Base-by-base conservation (phyloP, 2,113 vertebrate species). In the Sterna hirundo region DNA sequence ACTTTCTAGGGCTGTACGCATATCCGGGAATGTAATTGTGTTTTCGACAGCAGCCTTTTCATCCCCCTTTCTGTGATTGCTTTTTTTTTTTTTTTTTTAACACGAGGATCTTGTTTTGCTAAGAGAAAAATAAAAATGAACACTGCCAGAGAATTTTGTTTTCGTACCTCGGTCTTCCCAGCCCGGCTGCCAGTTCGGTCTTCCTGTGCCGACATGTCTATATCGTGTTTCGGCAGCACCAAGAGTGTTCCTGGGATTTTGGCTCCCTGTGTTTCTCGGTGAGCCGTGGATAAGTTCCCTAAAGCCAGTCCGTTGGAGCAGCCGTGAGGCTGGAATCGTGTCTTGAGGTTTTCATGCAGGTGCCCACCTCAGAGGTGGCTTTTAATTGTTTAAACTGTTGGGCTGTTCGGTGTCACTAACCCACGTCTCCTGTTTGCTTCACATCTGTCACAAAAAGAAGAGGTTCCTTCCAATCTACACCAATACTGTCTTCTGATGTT, bases 101-200 rank as follows among this genome's bases (percentile, higher is more conserved):
- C 0, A 0, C n/a, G 13, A 51, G 13, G 62, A 51, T 92, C 78
- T 87, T 80, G 58, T 93, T 96, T 88, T 86, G 64, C 71, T 70
- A 44, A 44, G 29, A 57, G 60, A 62, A 94, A 91, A 81, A 18
- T 38, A 52, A 74, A 84, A 88, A 21, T 13, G 11, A 88, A 13
- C 2, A 2, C 58, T 86, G 88, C 83, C 88, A 96, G 70, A 82
- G 81, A 92, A 88, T 96, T 92, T 75, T 97, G 91, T 92, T 96
- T 91, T 88, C 64, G 42, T 95, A 75, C 55, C 72, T 94, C 1
- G 1, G 19, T 78, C 61, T n/a, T 91, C 49, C 61, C 81, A 82
- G n/a, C 86, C 64, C 40, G 38, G 68, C 87, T 94, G 72, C 84
- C 77, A 58, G 84, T 27, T 87, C 0, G 0, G 3, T 36, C 76